Evolutionary conservation across 2,888 invertebrate species (phyloP), one percentile per base, ranked within the genome.

Genomic region (Andrena bucephala): DNA sequence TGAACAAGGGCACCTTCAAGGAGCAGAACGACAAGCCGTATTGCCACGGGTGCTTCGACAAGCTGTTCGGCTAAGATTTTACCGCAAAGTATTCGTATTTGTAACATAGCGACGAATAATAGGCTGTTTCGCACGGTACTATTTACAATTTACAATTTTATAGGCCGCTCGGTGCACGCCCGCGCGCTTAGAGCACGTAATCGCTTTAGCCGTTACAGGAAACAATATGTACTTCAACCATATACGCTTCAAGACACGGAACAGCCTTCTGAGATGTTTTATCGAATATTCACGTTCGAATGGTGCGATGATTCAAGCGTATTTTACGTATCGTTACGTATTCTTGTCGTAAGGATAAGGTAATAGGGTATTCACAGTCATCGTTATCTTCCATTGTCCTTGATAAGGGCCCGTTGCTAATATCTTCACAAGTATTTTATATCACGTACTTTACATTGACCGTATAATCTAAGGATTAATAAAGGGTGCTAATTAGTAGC

Each of bases 1-100:
- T 99, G 89, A 99, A 99, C 95, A 99, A 99, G 94, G 99, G 99
- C 91, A 99, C 99, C 0, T 99, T 99, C 95, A 99, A 99, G 94
- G 99, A 99, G 94, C 99, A 99, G 93, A 99, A 99, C 93, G 98
- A 99, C 92, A 99, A 99, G 93, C 99, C 99, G 1, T 99, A 99
- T 94, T 99, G 99, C 94, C 99, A 99, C 94, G 96, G 96, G 83
- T 99, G 99, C 95, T 99, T 99, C 94, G 99, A 99, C 86, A 99
- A 99, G 94, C 96, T 99, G 54, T 99, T 99, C 93, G 98, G 99
- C 86, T 99, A 95, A 95, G 57, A 82, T 13, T 42, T 36, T 63
- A 65, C 71, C 68, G 63, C 16, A 7, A 65, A 71, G 31, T 81
- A 69, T 75, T 77, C 52, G 29, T 50, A 87, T 59, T 74, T 84